Base-by-base conservation (phyloP, 2,797 vertebrate species). In the Cyprinodon diabolis region DNA sequence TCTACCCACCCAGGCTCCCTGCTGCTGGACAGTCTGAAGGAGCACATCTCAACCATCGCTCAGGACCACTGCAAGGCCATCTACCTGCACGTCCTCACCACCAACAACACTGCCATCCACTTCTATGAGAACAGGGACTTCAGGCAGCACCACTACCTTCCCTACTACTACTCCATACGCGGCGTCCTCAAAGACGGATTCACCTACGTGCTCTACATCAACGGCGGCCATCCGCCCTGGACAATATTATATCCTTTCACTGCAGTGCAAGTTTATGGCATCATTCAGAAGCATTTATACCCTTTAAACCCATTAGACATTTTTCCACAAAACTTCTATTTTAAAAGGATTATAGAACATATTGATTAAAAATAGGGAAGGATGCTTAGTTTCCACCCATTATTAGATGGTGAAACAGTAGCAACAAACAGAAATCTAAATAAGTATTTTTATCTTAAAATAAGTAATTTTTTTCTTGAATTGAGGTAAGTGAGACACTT, bases 111-210 rank as follows among this genome's bases (percentile, higher is more conserved):
- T 71, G 98, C 98, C 90, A 99, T 99, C 91, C 95, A 95, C 93
- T 99, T 99, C 94, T 99, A 99, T 1, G 96, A 99, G 92, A 99
- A 98, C 95, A 96, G 98, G 93, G 97, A 98, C 96, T 99, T 99
- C 94, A 95, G 95, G 86, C 98, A 99, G 94, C 98, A 99, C 92
- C 98, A 99, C 92, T 99, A 99, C 87, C 95, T 99, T 77, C 98
- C 98, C 84, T 99, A 99, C 90, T 99, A 99, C 85, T 99, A 99
- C 86, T 99, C 98, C 91, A 99, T 99, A 91, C 95, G 97, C 60
- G 98, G 98, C 3, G 97, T 99, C 82, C 96, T 99, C 87, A 98
- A 99, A 88, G 98, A 99, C 84, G 98, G 98, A 72, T 99, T 99
- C 89, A 99, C 98, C 37, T 99, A 99, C 0, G 98, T 99, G 43